phyloP scores from a whole-genome alignment of 1,140 invertebrate genomes.

The Adoxophyes honmai region DNA sequence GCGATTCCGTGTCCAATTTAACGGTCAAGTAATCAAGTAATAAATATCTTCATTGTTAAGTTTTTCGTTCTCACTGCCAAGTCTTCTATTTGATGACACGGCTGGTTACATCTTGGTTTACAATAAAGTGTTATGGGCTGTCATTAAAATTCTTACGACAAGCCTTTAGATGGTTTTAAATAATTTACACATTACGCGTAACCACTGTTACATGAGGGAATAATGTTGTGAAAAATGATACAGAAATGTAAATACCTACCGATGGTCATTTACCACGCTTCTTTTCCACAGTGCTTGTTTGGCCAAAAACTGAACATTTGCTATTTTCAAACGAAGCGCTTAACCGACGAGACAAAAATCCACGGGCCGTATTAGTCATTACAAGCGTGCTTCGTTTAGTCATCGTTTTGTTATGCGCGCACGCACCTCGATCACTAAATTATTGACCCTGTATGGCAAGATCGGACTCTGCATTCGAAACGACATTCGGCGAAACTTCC shows the following conservation, averaged over 20 bases:
- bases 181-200: no score
- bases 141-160: no score
- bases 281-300: no score
- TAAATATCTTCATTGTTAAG: constrained; percentile 16
- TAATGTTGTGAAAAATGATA: no score
- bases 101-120: not conserved
- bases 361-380: not conserved
- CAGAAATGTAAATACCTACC: no score
- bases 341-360: not conserved
- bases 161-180: no score
- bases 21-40: constrained; percentile 26
- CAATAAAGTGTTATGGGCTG: no score
- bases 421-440: constrained; percentile 43
- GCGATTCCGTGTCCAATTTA: constrained; percentile 32
- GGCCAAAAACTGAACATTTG: no score
- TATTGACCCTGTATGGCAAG: constrained; percentile 24
- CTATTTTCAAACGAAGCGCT: no score
- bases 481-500: no score
- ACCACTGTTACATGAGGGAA: no score
- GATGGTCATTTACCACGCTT: no score
- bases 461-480: not conserved
- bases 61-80: constrained; percentile 7
- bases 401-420: constrained; percentile 59
- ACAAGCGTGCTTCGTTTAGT: constrained; percentile 38
- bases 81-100: constrained; percentile 1